Percentiles rank a stretch among this genome's conserved stretches.
phyloP scores from a whole-genome alignment of 2,113 vertebrate genomes.

The Indicator maculatus region DNA sequence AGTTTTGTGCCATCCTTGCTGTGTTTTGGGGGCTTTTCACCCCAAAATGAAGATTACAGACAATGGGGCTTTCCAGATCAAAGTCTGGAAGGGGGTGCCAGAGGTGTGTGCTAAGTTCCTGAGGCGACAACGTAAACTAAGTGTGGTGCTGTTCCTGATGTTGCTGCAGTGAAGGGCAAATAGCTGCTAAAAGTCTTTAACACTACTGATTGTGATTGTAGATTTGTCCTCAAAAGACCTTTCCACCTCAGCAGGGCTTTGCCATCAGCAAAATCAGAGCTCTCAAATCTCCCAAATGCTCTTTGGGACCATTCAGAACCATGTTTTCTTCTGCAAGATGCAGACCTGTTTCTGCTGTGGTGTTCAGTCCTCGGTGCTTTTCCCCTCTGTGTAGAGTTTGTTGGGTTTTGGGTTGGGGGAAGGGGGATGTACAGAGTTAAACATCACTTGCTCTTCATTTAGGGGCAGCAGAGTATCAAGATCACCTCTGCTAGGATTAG shows the following conservation, averaged over 20 bases:
- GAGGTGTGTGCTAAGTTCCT: neutral
- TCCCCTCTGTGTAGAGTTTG: neutral
- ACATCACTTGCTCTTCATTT: neutral
- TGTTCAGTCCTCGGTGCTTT: neutral
- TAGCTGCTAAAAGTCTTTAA: no score
- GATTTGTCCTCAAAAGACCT: neutral
- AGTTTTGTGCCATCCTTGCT: neutral
- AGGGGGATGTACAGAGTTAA: neutral
- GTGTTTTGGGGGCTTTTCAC: neutral
- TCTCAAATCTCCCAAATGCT: no score
- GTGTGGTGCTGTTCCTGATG: rapidly evolving
- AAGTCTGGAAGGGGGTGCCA: neutral
- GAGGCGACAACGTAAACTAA: neutral
- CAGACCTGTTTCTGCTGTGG: neutral
- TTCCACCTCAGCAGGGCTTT: neutral
- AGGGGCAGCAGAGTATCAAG: neutral
- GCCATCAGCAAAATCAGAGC: neutral
- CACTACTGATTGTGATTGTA: neutral
- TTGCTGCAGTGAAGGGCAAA: neutral
- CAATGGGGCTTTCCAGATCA: neutral
- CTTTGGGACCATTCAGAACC: neutral
- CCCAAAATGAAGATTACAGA: neutral
- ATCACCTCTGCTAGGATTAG: neutral
- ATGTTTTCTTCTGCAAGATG: neutral
- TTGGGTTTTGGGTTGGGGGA: neutral